Percentiles rank a stretch among this genome's conserved stretches.
phyloP scores from a whole-genome alignment of 2,797 vertebrate species.

The Tapera naevia region DNA sequence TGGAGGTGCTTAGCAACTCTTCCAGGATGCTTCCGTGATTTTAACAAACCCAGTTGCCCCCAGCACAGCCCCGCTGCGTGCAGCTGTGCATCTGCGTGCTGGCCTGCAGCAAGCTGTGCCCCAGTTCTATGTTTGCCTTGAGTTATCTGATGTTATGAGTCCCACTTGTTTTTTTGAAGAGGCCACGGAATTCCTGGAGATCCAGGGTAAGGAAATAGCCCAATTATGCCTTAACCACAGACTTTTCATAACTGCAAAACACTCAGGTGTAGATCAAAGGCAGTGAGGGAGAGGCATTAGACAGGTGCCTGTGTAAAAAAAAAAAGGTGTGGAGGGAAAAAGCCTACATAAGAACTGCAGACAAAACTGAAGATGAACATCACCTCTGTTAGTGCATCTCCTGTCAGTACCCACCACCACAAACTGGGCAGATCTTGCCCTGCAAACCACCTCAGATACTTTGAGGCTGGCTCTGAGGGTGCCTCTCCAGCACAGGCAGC shows the following conservation, averaged over 20 bases:
- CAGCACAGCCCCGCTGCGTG: not conserved
- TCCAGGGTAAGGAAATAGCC: not conserved
- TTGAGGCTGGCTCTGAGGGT: not conserved
- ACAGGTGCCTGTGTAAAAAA: not conserved
- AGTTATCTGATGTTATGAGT: not conserved
- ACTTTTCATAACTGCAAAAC: conserved; percentile 1
- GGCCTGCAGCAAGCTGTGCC: not conserved
- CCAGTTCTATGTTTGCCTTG: not conserved
- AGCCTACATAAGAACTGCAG: not conserved
- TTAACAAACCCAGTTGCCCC: not conserved
- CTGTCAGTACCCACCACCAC: not conserved
- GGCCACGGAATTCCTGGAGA: not conserved
- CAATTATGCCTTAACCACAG: not conserved
- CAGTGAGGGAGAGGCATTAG: not conserved
- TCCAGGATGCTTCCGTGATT: not conserved
- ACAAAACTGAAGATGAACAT: not conserved
- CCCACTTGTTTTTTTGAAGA: not conserved
- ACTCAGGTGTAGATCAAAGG: not conserved
- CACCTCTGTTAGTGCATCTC: not conserved
- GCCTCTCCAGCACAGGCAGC: not conserved
- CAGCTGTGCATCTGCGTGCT: not conserved
- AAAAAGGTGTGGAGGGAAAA: not conserved
- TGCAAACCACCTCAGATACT: not conserved
- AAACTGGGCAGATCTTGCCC: not conserved
- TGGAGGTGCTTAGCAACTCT: not conserved